Percentiles rank a stretch among this genome's conserved stretches.
These are phyloP conservation scores for Epicauta chinensis DNA, from an alignment of 1,140 invertebrate genomes.

Conservation along the genomic window DNA sequence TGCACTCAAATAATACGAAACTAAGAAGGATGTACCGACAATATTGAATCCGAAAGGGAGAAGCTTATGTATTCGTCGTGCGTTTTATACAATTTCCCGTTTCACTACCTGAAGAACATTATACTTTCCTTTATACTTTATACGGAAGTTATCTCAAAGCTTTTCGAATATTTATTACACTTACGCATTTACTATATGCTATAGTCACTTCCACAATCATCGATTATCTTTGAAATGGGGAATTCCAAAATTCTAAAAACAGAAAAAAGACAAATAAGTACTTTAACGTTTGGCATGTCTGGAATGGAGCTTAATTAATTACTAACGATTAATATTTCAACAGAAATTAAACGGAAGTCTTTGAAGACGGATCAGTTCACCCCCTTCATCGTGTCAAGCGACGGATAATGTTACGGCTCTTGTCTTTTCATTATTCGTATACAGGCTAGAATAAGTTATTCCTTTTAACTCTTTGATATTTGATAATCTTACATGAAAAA, in stretches of 20 bases:
- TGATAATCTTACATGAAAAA: constrained; percentile 16
- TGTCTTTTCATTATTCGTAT: constrained; percentile 11
- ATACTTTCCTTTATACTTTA: neutral
- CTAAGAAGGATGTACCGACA: no score
- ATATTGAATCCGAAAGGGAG: no score
- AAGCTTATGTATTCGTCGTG: constrained; percentile 4
- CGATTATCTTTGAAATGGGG: no score
- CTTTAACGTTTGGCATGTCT: no score
- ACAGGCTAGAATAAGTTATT: constrained; percentile 9
- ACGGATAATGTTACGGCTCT: constrained; percentile 15
- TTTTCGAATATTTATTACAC: no score
- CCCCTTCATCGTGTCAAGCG: constrained; percentile 14
- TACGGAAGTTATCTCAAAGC: no score
- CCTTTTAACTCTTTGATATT: constrained; percentile 16
- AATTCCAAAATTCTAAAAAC: no score
- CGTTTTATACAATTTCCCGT: constrained; percentile 4
- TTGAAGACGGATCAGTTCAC: constrained; percentile 16
- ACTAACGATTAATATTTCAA: constrained; percentile 15
- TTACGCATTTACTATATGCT: no score
- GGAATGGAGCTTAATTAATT: constrained; percentile 12
- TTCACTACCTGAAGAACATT: constrained; percentile 9
- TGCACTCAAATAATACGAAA: no score
- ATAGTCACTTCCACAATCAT: no score
- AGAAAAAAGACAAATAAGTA: no score
- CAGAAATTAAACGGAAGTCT: constrained; percentile 16